phyloP scores from a whole-genome alignment of 2,113 vertebrate species.

The Cynopterus brachyotis region DNA sequence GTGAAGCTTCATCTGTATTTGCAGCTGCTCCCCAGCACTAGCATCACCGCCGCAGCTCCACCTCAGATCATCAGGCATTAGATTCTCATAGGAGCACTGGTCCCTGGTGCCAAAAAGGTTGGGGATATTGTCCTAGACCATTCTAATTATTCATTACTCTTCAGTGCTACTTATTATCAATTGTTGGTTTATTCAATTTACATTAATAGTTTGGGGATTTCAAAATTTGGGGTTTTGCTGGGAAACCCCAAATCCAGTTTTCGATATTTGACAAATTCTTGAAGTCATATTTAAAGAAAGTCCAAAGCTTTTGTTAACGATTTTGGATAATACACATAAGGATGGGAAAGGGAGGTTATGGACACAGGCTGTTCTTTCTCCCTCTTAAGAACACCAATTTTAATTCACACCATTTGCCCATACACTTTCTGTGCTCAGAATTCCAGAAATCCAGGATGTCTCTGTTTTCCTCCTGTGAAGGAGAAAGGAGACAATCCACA shows the following conservation, averaged over 20 bases:
- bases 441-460: neutral
- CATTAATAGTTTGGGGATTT: conserved; percentile 59
- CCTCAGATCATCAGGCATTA: too few species aligned
- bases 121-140: neutral
- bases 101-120: too few species aligned
- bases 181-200: conserved; percentile 19
- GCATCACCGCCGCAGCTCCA: too few species aligned
- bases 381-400: neutral
- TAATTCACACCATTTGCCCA: neutral
- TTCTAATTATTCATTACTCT: neutral
- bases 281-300: conserved; percentile 58
- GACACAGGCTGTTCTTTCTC: neutral
- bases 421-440: neutral
- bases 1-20: too few species aligned
- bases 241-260: conserved; percentile 70
- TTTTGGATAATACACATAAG: neutral
- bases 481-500: rapidly evolving
- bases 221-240: conserved; percentile 69
- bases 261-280: conserved; percentile 72
- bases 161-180: neutral
- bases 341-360: neutral
- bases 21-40: too few species aligned
- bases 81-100: too few species aligned
- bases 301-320: neutral
- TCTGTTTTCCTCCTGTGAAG: neutral